These are phyloP conservation scores for Amiota communis DNA, from an alignment of 2,888 invertebrate species.

Conservation along the genomic window DNA sequence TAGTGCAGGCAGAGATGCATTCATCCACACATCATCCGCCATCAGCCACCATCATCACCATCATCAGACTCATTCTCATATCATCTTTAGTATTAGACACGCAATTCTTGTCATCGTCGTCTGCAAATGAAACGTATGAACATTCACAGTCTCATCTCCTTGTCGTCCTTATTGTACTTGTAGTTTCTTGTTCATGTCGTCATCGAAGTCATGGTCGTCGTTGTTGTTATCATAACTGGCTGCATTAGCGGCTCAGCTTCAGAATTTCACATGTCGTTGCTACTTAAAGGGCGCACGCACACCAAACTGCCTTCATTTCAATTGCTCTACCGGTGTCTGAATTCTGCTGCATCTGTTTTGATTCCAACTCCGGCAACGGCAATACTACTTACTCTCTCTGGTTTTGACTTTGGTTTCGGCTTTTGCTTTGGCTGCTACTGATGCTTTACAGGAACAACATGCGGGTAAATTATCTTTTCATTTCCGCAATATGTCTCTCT, in stretches of 20 bases:
- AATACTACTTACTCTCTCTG: too few relatives aligned
- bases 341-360: background rate
- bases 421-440: conserved; percentile 27
- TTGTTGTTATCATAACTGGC: conserved; percentile 35
- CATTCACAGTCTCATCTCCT: background rate
- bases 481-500: conserved; percentile 43
- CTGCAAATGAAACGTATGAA: conserved; percentile 22
- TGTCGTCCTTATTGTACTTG: too few relatives aligned
- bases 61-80: background rate
- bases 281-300: conserved; percentile 7
- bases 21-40: background rate
- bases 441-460: conserved; percentile 54
- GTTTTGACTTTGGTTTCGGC: conserved; percentile 5
- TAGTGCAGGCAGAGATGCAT: background rate
- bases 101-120: conserved; percentile 12
- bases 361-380: too few relatives aligned
- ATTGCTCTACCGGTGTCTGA: background rate
- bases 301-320: background rate
- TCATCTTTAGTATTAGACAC: background rate
- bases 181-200: too few relatives aligned
- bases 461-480: conserved; percentile 67
- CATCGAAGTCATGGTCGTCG: background rate
- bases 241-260: conserved; percentile 54
- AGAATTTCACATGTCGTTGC: conserved; percentile 14
- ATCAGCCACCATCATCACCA: background rate